phyloP scores from a whole-genome alignment of 2,113 vertebrate genomes.

The Oreochromis spilurus region DNA sequence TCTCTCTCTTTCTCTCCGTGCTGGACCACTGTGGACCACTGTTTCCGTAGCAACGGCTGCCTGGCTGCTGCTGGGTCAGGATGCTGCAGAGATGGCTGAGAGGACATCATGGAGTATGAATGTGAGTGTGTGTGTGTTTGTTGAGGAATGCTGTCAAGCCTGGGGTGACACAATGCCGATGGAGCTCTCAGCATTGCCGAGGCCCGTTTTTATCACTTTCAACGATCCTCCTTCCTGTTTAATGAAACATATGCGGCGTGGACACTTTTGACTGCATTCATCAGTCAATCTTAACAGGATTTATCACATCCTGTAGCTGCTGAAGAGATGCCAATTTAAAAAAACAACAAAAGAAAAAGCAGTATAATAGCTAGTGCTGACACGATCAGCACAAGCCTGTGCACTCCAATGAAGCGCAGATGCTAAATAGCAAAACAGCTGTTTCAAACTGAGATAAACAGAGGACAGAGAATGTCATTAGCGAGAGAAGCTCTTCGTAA shows the following conservation, averaged over 20 bases:
- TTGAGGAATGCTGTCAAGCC: background rate
- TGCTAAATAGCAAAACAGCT: background rate
- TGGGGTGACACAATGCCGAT: background rate
- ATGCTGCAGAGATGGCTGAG: constrained; percentile 59
- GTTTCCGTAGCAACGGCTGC: constrained; percentile 72
- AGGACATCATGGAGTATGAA: constrained; percentile 21
- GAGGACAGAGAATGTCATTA: background rate
- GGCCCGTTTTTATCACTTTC: background rate
- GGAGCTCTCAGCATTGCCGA: background rate
- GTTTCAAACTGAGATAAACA: background rate
- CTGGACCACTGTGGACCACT: constrained; percentile 46
- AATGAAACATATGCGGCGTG: background rate
- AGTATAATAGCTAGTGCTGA: background rate
- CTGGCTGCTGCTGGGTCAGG: constrained; percentile 60
- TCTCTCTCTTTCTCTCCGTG: background rate
- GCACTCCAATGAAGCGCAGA: background rate
- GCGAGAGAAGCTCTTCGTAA: background rate
- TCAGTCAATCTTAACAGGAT: background rate
- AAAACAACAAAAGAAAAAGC: background rate
- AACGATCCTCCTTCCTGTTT: background rate
- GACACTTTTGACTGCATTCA: background rate
- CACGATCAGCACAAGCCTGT: background rate
- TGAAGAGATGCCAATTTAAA: background rate
- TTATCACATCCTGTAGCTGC: background rate
- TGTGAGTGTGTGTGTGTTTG: background rate